phyloP scores from a whole-genome alignment of 2,113 vertebrate species.

The Gadus macrocephalus region DNA sequence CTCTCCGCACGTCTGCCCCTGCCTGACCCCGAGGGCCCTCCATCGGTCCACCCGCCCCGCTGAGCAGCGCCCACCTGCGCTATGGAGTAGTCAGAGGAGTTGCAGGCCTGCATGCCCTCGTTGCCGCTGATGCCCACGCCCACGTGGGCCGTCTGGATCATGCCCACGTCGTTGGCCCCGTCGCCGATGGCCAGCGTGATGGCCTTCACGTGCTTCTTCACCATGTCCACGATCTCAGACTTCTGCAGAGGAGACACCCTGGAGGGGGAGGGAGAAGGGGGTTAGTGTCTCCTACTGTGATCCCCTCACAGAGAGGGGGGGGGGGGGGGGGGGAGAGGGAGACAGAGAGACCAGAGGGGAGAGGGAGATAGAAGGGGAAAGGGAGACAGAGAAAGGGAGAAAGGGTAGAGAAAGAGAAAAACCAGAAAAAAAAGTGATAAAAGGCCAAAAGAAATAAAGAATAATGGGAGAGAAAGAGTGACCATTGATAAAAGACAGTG shows the following conservation, averaged over 20 bases:
- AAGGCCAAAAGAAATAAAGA: too few relatives aligned
- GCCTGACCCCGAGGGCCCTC: too few relatives aligned
- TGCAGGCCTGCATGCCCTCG: slow-evolving; percentile 98
- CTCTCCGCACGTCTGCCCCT: too few relatives aligned
- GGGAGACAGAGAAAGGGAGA: background rate
- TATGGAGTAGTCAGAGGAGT: slow-evolving; percentile 96
- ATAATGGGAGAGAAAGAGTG: too few relatives aligned
- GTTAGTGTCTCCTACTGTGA: background rate
- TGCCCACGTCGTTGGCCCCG: slow-evolving; percentile 95
- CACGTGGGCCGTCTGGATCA: slow-evolving; percentile 98
- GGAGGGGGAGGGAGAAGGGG: slow-evolving; percentile 23
- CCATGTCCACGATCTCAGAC: slow-evolving; percentile 97
- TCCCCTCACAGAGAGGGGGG: too few relatives aligned
- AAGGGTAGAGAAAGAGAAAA: slow-evolving; percentile 8
- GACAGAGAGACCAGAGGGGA: slow-evolving; percentile 10
- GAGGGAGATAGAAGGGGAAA: background rate
- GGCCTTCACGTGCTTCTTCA: slow-evolving; percentile 96
- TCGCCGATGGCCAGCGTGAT: slow-evolving; percentile 97
- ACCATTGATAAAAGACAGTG: too few relatives aligned
- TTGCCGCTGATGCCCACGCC: slow-evolving; percentile 98
- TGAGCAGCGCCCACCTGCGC: slow-evolving; percentile 81
- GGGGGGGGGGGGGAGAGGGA: background rate
- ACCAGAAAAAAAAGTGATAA: background rate
- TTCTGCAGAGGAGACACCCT: slow-evolving; percentile 98
- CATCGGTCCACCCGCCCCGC: too few relatives aligned